These are phyloP conservation scores for Asarcornis scutulata DNA, from an alignment of 2,113 vertebrate species.

Conservation along the genomic window DNA sequence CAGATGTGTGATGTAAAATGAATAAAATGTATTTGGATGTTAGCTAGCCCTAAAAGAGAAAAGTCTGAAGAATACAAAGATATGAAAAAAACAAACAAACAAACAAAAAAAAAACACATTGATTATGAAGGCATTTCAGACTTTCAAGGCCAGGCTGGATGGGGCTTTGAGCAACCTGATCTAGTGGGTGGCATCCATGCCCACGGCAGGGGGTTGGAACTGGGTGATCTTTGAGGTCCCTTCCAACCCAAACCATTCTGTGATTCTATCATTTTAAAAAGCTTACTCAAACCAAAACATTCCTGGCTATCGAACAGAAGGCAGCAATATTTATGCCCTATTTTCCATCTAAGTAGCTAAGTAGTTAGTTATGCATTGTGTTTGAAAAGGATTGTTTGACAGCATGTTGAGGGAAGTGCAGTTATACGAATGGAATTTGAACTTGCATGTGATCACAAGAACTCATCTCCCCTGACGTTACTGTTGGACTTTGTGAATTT, in stretches of 20 bases:
- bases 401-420: background rate
- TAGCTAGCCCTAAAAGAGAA: background rate
- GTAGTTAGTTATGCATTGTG: background rate
- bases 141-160: no score
- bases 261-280: background rate
- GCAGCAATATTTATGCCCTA: background rate
- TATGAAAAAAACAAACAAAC: background rate
- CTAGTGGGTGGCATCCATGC: no score
- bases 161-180: no score
- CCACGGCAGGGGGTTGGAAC: no score
- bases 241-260: no score
- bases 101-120: background rate
- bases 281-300: background rate
- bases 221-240: no score
- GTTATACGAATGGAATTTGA: slow-evolving; percentile 28
- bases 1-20: background rate
- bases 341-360: background rate
- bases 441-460: slow-evolving; percentile 21
- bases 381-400: background rate
- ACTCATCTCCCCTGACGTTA: slow-evolving; percentile 17
- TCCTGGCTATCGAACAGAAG: background rate
- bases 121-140: background rate
- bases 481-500: slow-evolving; percentile 3
- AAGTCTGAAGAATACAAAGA: background rate
- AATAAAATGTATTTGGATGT: background rate